A percentile compares a stretch with the other conserved stretches of the same genome.
Evolutionary conservation across 2,113 vertebrate species (phyloP).

Genomic region (Eubucco bourcierii): DNA sequence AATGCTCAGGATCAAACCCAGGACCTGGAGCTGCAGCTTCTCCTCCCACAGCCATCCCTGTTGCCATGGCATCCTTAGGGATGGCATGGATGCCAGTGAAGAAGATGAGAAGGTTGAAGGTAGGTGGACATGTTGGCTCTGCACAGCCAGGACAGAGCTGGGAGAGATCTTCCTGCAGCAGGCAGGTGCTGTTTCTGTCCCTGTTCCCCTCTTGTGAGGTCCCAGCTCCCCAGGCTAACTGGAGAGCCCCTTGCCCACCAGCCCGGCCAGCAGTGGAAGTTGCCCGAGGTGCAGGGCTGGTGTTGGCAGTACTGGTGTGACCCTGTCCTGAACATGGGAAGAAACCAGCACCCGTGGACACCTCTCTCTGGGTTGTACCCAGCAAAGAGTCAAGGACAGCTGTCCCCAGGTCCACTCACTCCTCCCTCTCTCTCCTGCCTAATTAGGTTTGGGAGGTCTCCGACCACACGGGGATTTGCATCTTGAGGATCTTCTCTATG

Average conservation of each 20-base stretch:
- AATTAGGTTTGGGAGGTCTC: neutral
- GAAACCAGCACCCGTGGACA: neutral
- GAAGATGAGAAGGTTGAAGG: neutral
- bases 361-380: too few relatives aligned
- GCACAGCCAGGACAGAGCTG: neutral
- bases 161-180: neutral
- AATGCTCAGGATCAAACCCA: accelerated
- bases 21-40: neutral
- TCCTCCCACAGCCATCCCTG: neutral
- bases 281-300: neutral
- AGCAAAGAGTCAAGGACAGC: neutral
- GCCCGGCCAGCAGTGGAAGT: neutral
- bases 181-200: neutral
- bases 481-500: neutral
- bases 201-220: neutral
- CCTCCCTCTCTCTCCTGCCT: accelerated
- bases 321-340: neutral
- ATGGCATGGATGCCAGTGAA: neutral
- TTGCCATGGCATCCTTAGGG: conserved; percentile 46
- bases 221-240: neutral
- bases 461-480: accelerated
- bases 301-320: neutral
- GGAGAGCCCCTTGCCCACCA: neutral
- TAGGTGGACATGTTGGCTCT: neutral
- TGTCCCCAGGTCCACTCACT: neutral